Evolutionary conservation across 2,888 invertebrate species (phyloP), one percentile per base, ranked within the genome.

Genomic region (Conchocele bisecta): DNA sequence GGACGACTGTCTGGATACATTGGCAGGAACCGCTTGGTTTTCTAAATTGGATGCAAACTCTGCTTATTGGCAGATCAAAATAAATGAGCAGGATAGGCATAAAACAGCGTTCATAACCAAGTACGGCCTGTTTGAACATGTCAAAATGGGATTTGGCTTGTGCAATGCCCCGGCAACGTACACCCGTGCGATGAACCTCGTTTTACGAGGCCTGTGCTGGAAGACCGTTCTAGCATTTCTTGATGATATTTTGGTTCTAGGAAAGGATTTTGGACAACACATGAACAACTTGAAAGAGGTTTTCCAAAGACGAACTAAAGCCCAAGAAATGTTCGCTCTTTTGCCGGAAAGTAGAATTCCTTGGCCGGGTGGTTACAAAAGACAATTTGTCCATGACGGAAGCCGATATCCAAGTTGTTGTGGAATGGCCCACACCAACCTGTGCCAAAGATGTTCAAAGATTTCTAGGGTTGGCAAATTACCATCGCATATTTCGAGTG

Each of bases 11-110:
- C 48, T 75, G 17, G 75, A 68, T 42, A 63, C 71, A 3, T 29
- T 75, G 24, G 60, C 75, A 1, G 60, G 50, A 11, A 67, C 22
- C n/a, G n/a, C 33, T 1, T 63, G 56, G 44, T 74, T 26, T n/a
- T n/a, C n/a, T n/a, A n/a, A n/a, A n/a, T n/a, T n/a, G n/a, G n/a
- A n/a, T n/a, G n/a, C n/a, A n/a, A 79, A 73, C 35, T 65, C 66
- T 35, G 79, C 73, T 0, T 79, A 75, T 37, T 79, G 57, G 63
- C 79, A 79, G 31, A 53, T 75, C 0, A 50, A 13, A n/a, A 63
- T 79, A 2, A 74, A 58, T 11, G 46, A 60, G 20, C 28, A 48
- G 17, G 76, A 79, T 37, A 41, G 59, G 11, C 41, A 44, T 11
- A 83, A 81, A 53, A n/a, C n/a, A n/a, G n/a, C n/a, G n/a, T n/a